Evolutionary conservation across 1,140 invertebrate genomes (phyloP).

Genomic region (Megalonaias nervosa): DNA sequence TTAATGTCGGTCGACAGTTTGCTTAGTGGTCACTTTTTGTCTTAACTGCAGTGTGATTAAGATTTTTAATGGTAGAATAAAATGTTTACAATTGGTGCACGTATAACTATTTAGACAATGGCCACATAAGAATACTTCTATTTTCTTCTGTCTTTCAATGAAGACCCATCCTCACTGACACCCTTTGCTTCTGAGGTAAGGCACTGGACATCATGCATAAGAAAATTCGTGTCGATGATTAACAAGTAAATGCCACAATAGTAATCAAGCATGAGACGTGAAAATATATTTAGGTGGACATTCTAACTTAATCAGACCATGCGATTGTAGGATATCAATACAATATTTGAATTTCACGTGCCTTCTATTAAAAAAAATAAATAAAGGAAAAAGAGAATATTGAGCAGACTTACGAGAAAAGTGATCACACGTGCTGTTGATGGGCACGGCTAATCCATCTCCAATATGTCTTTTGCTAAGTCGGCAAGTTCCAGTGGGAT

Average conservation of each 20-base stretch:
- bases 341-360: not conserved
- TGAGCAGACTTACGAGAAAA: slow-evolving; percentile 43
- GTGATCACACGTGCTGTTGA: slow-evolving; percentile 48
- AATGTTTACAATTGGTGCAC: too few species aligned
- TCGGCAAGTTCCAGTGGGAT: slow-evolving; percentile 36
- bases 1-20: too few species aligned
- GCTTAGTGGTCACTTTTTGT: too few species aligned
- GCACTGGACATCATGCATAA: too few species aligned
- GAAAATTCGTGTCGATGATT: too few species aligned
- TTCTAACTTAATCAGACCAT: not conserved
- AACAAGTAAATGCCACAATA: not conserved
- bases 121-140: too few species aligned
- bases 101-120: too few species aligned
- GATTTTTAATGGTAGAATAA: too few species aligned
- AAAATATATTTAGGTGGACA: not conserved
- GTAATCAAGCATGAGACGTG: not conserved
- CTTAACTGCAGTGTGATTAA: too few species aligned
- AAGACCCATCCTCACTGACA: too few species aligned
- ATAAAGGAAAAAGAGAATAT: not conserved
- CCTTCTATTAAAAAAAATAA: not conserved
- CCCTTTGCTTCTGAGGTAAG: too few species aligned
- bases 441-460: slow-evolving; percentile 40
- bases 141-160: too few species aligned
- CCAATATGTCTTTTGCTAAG: slow-evolving; percentile 49
- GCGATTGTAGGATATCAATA: not conserved